Evolutionary conservation across 2,888 invertebrate genomes (phyloP), one percentile per base, ranked within the genome.

Genomic region (Gasteruption jaculator): DNA sequence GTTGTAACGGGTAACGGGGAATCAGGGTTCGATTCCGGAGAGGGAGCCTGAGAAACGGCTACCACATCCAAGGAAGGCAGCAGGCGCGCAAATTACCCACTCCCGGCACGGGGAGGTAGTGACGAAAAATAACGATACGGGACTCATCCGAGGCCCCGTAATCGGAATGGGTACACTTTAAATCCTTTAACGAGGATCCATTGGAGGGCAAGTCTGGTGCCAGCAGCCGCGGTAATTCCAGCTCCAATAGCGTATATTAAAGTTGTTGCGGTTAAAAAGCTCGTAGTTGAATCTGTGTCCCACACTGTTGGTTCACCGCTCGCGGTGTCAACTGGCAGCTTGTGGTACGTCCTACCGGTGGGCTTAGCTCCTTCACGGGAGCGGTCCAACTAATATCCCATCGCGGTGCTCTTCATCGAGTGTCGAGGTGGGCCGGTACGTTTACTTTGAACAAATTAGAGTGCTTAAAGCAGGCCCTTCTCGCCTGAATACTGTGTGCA

Each of bases 11-110:
- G 78, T 80, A 77, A 80, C 79, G 77, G 79, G 74, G 77, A 78
- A 80, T 80, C 74, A 78, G 79, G 78, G 79, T 79, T 80, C 76
- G 76, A 77, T 78, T 78, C 78, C 76, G 77, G 76, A 77, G 77
- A 78, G 77, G 76, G 75, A 77, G 76, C 77, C 75, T 77, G 76
- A 76, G 76, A 77, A 76, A 78, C 74, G 76, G 77, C 76, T 76
- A 76, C 75, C 76, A 77, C 76, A 75, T 77, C 77, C 74, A 78
- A 79, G 78, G 79, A 79, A 77, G 77, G 78, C 79, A 80, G 79
- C 78, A 78, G 77, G 76, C 77, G 76, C 77, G 77, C 74, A 77
- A 77, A 76, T 76, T 77, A 76, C 74, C 76, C 75, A 76, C 67
- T 76, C 73, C 71, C 68, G 68, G 66, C 65, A 71, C 72, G 66